Percentiles rank a stretch among this genome's conserved stretches.
Evolutionary conservation across 2,888 invertebrate species (phyloP).

Genomic region (Noctua comes): DNA sequence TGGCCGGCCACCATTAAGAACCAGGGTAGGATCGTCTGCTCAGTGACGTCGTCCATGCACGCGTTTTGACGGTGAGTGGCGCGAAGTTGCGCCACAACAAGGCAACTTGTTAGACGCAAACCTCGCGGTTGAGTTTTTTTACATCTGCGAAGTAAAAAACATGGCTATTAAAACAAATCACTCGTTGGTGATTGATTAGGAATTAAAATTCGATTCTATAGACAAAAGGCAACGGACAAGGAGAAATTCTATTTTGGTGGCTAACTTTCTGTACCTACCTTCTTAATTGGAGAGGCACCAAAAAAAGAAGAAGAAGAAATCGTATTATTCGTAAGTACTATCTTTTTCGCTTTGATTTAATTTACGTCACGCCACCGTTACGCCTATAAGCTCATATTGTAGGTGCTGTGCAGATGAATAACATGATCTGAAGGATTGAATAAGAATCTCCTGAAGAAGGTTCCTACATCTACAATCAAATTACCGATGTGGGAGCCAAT

Average conservation of each 20-base stretch:
- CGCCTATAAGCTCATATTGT: background rate
- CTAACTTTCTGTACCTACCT: background rate
- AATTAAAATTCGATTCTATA: background rate
- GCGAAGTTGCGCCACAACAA: slow-evolving; percentile 78
- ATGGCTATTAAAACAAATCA: background rate
- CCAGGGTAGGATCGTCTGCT: slow-evolving; percentile 74
- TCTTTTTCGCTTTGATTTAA: background rate
- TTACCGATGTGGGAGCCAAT: background rate
- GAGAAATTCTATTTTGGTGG: background rate
- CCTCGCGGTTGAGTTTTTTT: slow-evolving; percentile 31
- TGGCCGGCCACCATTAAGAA: slow-evolving; percentile 90
- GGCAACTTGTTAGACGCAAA: slow-evolving; percentile 42
- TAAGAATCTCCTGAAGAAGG: background rate
- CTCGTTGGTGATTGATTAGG: background rate
- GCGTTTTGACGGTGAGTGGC: slow-evolving; percentile 76
- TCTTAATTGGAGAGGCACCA: background rate
- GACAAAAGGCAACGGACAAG: background rate
- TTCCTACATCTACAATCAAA: background rate
- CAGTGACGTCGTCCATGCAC: slow-evolving; percentile 84
- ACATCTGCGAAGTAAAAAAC: slow-evolving; percentile 62
- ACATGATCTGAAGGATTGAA: background rate
- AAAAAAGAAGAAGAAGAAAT: background rate
- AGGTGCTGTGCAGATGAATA: background rate
- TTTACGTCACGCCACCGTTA: too few species aligned
- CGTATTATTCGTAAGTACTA: background rate